Conservation (phyloP, 1,140 invertebrate genomes). For the Drosophila seguyi region DNA sequence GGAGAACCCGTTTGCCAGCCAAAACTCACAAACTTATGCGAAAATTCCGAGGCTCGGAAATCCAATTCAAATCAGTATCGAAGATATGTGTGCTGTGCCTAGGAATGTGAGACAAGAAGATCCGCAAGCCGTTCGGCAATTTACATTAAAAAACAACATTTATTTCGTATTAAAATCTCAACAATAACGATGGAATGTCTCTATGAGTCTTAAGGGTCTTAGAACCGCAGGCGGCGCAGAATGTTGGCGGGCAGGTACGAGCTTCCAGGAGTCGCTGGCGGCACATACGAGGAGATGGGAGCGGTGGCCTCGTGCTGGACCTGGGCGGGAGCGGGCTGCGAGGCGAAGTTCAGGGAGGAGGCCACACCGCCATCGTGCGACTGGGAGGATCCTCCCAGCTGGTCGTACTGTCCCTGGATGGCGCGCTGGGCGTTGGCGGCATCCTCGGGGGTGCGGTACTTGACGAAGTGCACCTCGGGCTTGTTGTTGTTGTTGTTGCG, state of each 20-base stretch:
- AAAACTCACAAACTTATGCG: conserved; percentile 33
- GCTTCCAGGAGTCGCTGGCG: conserved; percentile 44
- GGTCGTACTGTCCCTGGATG: conserved; percentile 68
- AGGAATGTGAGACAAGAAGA: conserved; percentile 58
- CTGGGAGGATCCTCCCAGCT: conserved; percentile 55
- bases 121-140: conserved; percentile 45
- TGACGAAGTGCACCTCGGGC: conserved; percentile 72
- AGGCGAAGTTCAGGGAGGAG: conserved; percentile 66
- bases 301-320: conserved; percentile 39
- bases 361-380: conserved; percentile 58
- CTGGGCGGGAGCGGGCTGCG: conserved; percentile 24
- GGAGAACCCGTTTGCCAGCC: conserved; percentile 48
- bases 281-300: conserved; percentile 49
- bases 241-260: conserved; percentile 71
- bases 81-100: conserved; percentile 28
- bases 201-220: conserved; percentile 11
- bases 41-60: conserved; percentile 51
- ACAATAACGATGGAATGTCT: conserved; percentile 37
- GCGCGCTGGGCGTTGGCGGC: conserved; percentile 56
- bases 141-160: conserved; percentile 65
- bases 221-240: conserved; percentile 63
- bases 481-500: conserved; percentile 62
- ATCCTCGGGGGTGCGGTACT: conserved; percentile 32
- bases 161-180: conserved; percentile 61
- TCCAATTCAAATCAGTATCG: conserved; percentile 54